A percentile compares a stretch with the other conserved stretches of the same genome.
phyloP scores from a whole-genome alignment of 2,888 invertebrate species.

The Artemia sp. region DNA sequence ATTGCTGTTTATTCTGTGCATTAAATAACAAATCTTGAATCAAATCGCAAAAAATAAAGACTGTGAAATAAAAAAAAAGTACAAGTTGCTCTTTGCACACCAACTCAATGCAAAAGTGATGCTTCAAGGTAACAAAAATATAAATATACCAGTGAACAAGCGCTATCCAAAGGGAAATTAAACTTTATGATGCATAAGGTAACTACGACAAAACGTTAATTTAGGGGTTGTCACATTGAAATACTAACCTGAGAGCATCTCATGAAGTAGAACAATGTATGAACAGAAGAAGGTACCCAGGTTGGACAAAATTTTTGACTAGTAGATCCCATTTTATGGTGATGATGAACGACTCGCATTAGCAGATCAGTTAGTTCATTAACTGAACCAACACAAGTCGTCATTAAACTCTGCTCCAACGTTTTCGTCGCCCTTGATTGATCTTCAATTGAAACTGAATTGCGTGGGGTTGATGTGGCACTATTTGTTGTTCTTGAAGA shows the following conservation, averaged over 20 bases:
- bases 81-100: too few species aligned
- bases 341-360: slow-evolving; percentile 37
- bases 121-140: neutral
- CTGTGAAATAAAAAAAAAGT: too few species aligned
- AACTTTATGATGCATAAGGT: neutral
- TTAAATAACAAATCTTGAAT: too few species aligned
- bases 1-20: too few species aligned
- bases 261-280: slow-evolving; percentile 77
- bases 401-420: slow-evolving; percentile 52
- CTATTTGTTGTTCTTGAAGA: slow-evolving; percentile 32
- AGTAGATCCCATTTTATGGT: slow-evolving; percentile 24
- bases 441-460: slow-evolving; percentile 25
- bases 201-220: neutral
- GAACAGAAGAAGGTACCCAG: slow-evolving; percentile 46
- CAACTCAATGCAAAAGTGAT: neutral
- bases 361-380: slow-evolving; percentile 54
- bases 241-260: slow-evolving; percentile 56
- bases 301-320: slow-evolving; percentile 26
- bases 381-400: slow-evolving; percentile 72
- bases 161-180: neutral
- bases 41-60: too few species aligned
- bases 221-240: neutral
- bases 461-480: slow-evolving; percentile 29
- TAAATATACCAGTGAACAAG: neutral
- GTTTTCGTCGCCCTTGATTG: slow-evolving; percentile 29